Conservation (phyloP, 2,797 vertebrate genomes). For the Hyperoplus immaculatus region DNA sequence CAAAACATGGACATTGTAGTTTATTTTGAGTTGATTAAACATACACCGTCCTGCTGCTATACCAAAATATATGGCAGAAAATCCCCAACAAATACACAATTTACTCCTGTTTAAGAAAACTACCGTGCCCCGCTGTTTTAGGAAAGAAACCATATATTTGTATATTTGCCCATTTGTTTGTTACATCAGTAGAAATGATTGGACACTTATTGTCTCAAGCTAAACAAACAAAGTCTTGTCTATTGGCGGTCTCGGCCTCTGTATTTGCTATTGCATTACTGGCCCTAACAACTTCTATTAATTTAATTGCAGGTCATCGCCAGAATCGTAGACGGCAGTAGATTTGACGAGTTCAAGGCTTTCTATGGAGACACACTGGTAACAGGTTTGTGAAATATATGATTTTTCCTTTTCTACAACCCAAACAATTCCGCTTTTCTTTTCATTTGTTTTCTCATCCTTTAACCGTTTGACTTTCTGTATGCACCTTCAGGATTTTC, state of each 20-base stretch:
- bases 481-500: constrained; percentile 89
- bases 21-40: neutral
- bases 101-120: neutral
- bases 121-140: neutral
- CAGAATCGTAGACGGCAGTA: constrained; percentile 98
- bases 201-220: too few species aligned
- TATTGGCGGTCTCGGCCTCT: too few species aligned
- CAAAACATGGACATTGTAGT: neutral
- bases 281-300: neutral
- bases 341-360: constrained; percentile 97
- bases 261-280: too few species aligned
- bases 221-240: too few species aligned
- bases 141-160: neutral
- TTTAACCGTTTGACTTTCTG: neutral
- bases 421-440: neutral
- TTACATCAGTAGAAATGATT: neutral
- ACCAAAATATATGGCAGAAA: neutral
- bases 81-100: neutral
- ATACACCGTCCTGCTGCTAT: neutral
- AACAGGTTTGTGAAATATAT: constrained; percentile 87
- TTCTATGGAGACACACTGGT: constrained; percentile 97
- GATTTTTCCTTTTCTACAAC: neutral
- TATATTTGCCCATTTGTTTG: neutral
- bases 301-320: constrained; percentile 91
- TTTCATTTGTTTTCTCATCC: neutral